These are phyloP conservation scores for Sebastes iracundus DNA, from an alignment of 2,797 vertebrate genomes.

Conservation along the genomic window DNA sequence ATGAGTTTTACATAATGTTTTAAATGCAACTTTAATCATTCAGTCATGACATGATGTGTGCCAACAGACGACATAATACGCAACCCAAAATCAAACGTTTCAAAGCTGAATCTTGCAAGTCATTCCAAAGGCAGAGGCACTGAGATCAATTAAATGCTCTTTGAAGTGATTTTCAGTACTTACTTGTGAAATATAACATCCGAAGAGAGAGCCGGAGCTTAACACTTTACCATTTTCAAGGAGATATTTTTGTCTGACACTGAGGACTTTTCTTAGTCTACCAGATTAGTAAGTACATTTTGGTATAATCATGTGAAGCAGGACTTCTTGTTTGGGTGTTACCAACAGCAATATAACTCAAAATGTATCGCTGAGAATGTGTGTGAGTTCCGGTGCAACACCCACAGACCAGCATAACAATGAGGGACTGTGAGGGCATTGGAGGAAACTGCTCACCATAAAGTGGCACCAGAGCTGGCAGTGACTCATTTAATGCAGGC, in stretches of 20 bases:
- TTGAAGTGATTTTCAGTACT: neutral
- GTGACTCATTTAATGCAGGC: conserved; percentile 31
- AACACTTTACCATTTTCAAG: neutral
- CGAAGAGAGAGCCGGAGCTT: neutral
- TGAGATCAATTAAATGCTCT: neutral
- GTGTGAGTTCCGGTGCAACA: neutral
- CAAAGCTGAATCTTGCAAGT: neutral
- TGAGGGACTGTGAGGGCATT: neutral
- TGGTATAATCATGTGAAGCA: neutral
- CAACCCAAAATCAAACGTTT: neutral
- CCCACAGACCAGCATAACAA: neutral
- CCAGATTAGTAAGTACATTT: neutral
- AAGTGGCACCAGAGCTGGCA: neutral
- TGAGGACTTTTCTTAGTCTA: neutral
- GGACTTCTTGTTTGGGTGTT: neutral
- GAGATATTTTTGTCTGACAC: neutral
- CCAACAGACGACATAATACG: neutral
- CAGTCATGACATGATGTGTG: neutral
- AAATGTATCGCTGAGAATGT: neutral
- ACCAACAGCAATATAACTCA: neutral
- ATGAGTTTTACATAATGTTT: neutral
- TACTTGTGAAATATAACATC: neutral
- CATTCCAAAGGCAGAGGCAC: neutral
- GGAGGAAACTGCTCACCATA: conserved; percentile 22
- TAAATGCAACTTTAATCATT: neutral